Base-by-base conservation (phyloP, 2,113 vertebrate genomes). In the Bos indicus region DNA sequence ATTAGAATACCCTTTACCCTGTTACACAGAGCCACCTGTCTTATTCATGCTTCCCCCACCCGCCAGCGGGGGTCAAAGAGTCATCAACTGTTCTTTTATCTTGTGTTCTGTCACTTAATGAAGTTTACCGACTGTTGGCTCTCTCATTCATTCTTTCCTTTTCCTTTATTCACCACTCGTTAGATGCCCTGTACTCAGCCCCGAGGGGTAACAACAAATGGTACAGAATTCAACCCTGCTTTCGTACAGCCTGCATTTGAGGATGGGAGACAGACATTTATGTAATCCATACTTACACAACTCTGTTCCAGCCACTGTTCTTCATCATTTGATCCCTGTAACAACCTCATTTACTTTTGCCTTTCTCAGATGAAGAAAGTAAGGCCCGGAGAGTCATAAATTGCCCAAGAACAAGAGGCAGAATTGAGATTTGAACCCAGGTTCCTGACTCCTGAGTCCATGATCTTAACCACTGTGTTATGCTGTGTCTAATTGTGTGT, bases 341-440 rank as follows among this genome's bases (percentile, higher is more conserved):
- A 89, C 59, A 43, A 40, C 17, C 15, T 52, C 30, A 6, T 78
- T 60, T 33, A 33, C 83, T 78, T 9, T 28, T 84, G 93, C 17
- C 64, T 93, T 80, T 33, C 59, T 93, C 26, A 52, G 46, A 78
- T 71, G 82, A 96, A 95, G 43, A 93, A 93, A 89, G n/a, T n/a
- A 95, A 96, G 60, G 2, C 30, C 26, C 23, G 36, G 84, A 90
- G 78, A 74, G 60, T 36, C n/a, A 59, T 86, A 59, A 46, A 71
- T 64, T 81, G 5, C 17, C 40, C 85, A 77, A 36, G 59, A 9
- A 43, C 59, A 77, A 77, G n/a, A 93, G 36, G 36, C 3, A 7
- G 46, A 93, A 83, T 14, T 82, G 12, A 48, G 51, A 36, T 59
- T 95, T 2, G 13, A 60, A 36, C 33, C n/a, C 48, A 67, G 51